Evolutionary conservation across 1,140 invertebrate species (phyloP).

Genomic region (Ectropis grisescens): DNA sequence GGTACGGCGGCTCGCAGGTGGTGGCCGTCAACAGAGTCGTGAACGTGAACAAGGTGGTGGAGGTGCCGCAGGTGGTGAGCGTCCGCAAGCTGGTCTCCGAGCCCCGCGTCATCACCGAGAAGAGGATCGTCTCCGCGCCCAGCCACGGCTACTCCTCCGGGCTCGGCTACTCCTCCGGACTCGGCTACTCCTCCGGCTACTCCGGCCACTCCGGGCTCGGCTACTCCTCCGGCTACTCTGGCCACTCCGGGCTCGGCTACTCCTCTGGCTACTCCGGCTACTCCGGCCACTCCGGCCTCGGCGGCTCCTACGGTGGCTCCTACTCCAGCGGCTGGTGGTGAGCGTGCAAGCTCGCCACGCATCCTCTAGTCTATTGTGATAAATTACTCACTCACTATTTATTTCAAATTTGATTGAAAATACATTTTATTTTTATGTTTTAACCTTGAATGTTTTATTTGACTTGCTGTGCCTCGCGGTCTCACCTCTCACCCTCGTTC

Average conservation of each 20-base stretch:
- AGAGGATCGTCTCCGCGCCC: constrained; percentile 28
- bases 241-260: constrained; percentile 1
- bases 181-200: constrained; percentile 10
- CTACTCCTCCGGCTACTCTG: constrained; percentile 9
- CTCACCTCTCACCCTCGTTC: too few relatives aligned
- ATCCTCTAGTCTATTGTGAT: too few relatives aligned
- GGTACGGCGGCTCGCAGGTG: constrained; percentile 21
- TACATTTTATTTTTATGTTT: too few relatives aligned
- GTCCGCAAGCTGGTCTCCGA: constrained; percentile 21
- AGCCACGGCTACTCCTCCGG: constrained; percentile 11
- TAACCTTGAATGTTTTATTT: too few relatives aligned
- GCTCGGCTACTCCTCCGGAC: constrained; percentile 7
- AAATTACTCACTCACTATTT: too few relatives aligned
- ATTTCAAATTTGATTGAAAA: too few relatives aligned
- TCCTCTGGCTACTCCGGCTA: too few relatives aligned
- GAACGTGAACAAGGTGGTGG: constrained; percentile 22
- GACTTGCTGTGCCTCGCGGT: too few relatives aligned
- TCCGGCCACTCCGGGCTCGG: constrained; percentile 6
- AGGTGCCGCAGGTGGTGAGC: constrained; percentile 21
- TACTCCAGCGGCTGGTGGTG: too few relatives aligned
- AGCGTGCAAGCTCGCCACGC: too few relatives aligned
- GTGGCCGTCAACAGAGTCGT: constrained; percentile 28
- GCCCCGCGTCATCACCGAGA: constrained; percentile 35
- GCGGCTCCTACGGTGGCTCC: too few relatives aligned
- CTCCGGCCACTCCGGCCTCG: too few relatives aligned